Conservation (phyloP, 2,888 invertebrate genomes). For the Chrysopilus asiliformis region DNA sequence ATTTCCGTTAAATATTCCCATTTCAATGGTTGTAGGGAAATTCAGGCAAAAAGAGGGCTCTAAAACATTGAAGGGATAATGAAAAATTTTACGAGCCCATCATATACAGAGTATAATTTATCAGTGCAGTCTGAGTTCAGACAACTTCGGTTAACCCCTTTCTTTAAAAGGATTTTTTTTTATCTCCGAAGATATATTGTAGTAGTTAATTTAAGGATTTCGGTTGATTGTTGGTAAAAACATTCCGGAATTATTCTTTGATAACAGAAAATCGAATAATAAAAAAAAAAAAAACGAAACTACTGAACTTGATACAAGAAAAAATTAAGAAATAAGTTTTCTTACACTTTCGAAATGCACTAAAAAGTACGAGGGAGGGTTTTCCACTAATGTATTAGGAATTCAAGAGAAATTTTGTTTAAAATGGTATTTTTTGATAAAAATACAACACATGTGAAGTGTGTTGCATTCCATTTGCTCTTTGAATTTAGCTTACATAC, state of each 20-base stretch:
- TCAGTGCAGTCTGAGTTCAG: constrained; percentile 11
- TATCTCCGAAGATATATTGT: constrained; percentile 13
- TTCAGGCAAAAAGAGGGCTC: too few relatives aligned
- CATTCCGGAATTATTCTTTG: not conserved
- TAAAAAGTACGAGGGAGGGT: too few relatives aligned
- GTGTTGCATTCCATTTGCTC: too few relatives aligned
- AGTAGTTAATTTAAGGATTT: constrained; percentile 15
- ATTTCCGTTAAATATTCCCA: constrained; percentile 14
- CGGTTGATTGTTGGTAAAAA: not conserved
- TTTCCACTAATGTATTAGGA: too few relatives aligned
- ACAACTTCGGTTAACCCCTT: constrained; percentile 9
- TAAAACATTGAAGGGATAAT: constrained; percentile 12
- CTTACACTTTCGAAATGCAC: too few relatives aligned
- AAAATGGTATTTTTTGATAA: too few relatives aligned
- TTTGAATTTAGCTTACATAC: too few relatives aligned
- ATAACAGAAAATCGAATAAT: not conserved
- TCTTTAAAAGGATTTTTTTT: constrained; percentile 7
- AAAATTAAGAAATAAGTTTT: too few relatives aligned
- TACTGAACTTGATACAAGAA: not conserved
- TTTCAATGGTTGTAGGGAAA: too few relatives aligned
- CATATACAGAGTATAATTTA: constrained; percentile 16
- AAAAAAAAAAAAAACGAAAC: not conserved
- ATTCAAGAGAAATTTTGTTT: too few relatives aligned
- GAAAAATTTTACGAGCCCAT: constrained; percentile 14
- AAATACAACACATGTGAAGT: too few relatives aligned